Conservation (phyloP, 2,113 vertebrate species). For the Micromys minutus region DNA sequence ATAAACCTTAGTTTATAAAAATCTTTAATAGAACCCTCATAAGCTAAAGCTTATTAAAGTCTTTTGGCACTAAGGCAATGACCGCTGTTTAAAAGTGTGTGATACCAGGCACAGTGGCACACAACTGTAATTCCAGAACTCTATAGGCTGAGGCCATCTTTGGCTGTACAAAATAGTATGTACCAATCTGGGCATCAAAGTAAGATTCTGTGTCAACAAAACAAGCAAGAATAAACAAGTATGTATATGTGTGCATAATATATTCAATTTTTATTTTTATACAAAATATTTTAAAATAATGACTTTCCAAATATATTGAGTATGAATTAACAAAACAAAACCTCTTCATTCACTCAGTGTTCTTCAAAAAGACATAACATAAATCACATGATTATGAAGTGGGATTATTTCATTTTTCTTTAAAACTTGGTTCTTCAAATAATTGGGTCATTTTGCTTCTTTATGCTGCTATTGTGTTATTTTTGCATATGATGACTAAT, state of each 20-base stretch:
- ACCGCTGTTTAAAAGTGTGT: not conserved
- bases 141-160: not conserved
- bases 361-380: constrained; percentile 40
- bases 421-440: constrained; percentile 64
- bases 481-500: constrained; percentile 64
- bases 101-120: not conserved
- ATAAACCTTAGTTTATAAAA: not conserved
- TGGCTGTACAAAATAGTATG: not conserved
- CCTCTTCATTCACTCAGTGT: constrained; percentile 4
- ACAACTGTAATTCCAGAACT: not conserved
- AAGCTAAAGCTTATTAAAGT: constrained; percentile 1
- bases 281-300: constrained; percentile 37
- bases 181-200: not conserved
- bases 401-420: constrained; percentile 49
- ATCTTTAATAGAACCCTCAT: not conserved
- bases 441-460: constrained; percentile 69
- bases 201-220: not conserved
- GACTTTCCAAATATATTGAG: constrained; percentile 39
- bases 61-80: not conserved
- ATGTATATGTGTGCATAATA: not conserved
- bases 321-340: constrained; percentile 1
- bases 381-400: constrained; percentile 47
- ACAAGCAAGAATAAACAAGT: not conserved
- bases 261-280: constrained; percentile 24
- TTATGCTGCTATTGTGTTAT: constrained; percentile 57